Evolutionary conservation across 2,797 vertebrate genomes (phyloP).

Genomic region (Glyptemys insculpta): DNA sequence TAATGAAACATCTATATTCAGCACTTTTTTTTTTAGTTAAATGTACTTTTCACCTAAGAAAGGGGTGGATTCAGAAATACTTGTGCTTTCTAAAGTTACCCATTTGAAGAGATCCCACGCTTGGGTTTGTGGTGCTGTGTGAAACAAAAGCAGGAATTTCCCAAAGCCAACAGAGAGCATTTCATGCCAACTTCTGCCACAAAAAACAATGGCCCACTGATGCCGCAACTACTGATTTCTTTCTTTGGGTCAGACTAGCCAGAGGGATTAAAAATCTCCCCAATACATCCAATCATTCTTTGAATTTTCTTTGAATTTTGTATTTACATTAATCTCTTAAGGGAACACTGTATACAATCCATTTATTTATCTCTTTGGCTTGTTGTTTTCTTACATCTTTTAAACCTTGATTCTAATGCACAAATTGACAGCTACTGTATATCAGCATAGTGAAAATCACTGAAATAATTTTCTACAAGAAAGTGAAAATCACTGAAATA

Average conservation of each 20-base stretch:
- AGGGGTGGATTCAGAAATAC: accelerated
- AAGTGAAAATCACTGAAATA: not conserved
- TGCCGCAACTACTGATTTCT: not conserved
- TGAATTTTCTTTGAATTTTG: not conserved
- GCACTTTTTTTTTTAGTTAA: not conserved
- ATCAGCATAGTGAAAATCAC: not conserved
- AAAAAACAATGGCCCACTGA: not conserved
- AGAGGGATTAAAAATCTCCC: not conserved
- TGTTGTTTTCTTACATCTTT: accelerated
- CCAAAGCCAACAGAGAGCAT: not conserved
- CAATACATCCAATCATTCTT: accelerated
- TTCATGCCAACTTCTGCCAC: not conserved
- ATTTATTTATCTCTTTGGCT: not conserved
- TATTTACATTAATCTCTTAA: not conserved
- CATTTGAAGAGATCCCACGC: accelerated
- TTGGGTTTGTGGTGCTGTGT: not conserved
- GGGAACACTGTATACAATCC: not conserved
- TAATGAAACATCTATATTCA: not conserved
- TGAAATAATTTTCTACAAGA: not conserved
- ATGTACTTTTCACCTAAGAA: not conserved
- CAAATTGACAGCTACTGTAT: not conserved
- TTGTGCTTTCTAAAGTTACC: not conserved
- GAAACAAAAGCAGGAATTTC: not conserved
- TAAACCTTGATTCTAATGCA: not conserved
- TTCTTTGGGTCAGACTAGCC: not conserved